Evolutionary conservation across 1,140 invertebrate species (phyloP), one percentile per base, ranked within the genome.

Genomic region (Bombus cullumanus): DNA sequence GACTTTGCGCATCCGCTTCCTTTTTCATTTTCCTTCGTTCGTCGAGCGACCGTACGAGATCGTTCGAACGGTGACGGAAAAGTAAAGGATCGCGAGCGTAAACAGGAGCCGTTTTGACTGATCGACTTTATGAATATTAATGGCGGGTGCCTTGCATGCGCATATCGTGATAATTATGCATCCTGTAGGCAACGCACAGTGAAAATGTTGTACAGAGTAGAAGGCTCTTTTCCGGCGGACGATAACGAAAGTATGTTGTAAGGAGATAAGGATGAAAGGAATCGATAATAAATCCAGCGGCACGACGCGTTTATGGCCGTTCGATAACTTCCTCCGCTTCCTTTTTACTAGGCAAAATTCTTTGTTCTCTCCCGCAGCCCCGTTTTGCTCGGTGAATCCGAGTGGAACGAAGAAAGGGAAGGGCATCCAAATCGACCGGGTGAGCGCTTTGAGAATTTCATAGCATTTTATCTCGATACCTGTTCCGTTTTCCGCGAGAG

Each of bases 71-170:
- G 59, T 1, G 69, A 41, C n/a, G 66, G 41, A 62, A 79, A 71
- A 31, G 69, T 28, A 39, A 25, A 12, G 4, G 34, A 72, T 39
- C 18, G n/a, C 47, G 53, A 66, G 37, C 12, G 12, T 18, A 64
- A 68, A 69, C 43, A 68, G 47, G 41, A 76, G 82, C 57, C 81
- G 64, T 85, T 88, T 88, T 86, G 89, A 91, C 86, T 78, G 86
- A 91, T 91, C 78, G 89, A 74, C 77, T 75, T 91, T 90, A 90
- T 91, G 89, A 91, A 91, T 91, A 91, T 91, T 90, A 91, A 90
- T 90, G 77, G 64, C 66, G 57, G 64, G 28, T 31, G 69, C 31
- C 62, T 53, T 43, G 47, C 53, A 68, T 64, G 57, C 81, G 78
- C 83, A 78, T 73, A 81, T 69, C 68, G 86, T 74, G 83, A 88